These are phyloP conservation scores for Eubucco bourcierii DNA, from an alignment of 2,113 vertebrate genomes.

Conservation along the genomic window DNA sequence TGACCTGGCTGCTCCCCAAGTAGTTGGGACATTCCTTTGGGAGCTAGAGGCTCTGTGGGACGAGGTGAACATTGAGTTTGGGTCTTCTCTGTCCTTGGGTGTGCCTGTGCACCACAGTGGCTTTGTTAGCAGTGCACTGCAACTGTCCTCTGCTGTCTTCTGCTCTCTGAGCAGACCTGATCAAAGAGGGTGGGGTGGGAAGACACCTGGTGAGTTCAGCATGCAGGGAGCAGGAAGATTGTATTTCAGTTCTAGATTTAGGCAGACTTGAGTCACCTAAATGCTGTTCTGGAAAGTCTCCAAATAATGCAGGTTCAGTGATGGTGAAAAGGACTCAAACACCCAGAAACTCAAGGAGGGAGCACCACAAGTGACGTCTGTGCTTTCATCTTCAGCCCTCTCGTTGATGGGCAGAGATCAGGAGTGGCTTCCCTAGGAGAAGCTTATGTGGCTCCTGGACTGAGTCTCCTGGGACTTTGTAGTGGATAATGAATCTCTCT, in stretches of 20 bases:
- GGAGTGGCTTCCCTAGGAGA: not conserved
- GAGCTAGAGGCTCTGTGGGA: not conserved
- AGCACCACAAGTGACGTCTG: accelerated
- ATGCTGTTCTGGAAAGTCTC: not conserved
- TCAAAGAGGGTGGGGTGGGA: not conserved
- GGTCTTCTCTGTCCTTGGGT: not conserved
- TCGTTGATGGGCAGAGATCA: not conserved
- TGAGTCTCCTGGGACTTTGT: not conserved
- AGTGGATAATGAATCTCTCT: not conserved
- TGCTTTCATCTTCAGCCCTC: not conserved
- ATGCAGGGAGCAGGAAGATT: not conserved
- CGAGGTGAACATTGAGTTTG: accelerated
- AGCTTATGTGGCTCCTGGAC: not conserved
- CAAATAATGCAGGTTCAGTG: not conserved
- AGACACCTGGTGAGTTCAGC: not conserved
- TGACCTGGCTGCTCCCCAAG: accelerated
- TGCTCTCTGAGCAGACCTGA: not conserved
- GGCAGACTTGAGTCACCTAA: not conserved
- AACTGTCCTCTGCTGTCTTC: no score
- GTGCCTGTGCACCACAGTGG: not conserved
- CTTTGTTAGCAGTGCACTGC: not conserved
- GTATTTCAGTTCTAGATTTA: not conserved
- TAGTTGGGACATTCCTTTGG: not conserved
- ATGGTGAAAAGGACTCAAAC: not conserved
- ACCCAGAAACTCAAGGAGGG: not conserved